Evolutionary conservation across 1,140 invertebrate species (phyloP).

Genomic region (Procambarus clarkii): DNA sequence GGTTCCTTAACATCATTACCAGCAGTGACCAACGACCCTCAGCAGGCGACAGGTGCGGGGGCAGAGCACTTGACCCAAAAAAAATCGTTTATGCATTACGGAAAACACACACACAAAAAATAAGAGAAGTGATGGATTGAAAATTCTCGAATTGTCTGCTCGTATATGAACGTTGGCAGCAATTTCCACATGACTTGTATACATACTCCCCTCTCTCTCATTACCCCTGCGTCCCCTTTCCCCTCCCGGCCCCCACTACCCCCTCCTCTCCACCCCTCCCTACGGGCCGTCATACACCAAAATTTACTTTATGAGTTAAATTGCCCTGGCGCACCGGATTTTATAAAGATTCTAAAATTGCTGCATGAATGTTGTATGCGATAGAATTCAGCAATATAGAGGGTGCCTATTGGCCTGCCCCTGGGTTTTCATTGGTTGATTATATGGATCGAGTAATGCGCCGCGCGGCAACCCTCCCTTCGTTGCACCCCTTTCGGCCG

Average conservation of each 20-base stretch:
- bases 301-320: constrained; percentile 68
- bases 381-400: constrained; percentile 56
- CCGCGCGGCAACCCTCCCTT: constrained; percentile 52
- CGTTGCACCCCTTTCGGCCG: constrained; percentile 65
- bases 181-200: constrained; percentile 69
- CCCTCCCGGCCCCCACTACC: neutral
- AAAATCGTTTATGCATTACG: constrained; percentile 22
- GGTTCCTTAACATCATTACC: constrained; percentile 31
- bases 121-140: constrained; percentile 48
- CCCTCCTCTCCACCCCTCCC: constrained; percentile 8
- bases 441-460: constrained; percentile 54
- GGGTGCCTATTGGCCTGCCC: constrained; percentile 44
- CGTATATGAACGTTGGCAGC: constrained; percentile 65
- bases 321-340: constrained; percentile 51
- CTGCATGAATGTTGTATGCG: constrained; percentile 66
- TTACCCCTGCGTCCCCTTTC: constrained; percentile 20
- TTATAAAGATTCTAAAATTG: constrained; percentile 65
- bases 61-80: no score
- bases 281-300: constrained; percentile 50
- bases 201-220: constrained; percentile 60
- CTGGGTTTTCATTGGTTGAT: constrained; percentile 40
- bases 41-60: no score
- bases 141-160: constrained; percentile 65
- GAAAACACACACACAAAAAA: neutral
- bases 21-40: no score